Evolutionary conservation across 2,113 vertebrate genomes (phyloP).

Genomic region (Saguinus imperator): DNA sequence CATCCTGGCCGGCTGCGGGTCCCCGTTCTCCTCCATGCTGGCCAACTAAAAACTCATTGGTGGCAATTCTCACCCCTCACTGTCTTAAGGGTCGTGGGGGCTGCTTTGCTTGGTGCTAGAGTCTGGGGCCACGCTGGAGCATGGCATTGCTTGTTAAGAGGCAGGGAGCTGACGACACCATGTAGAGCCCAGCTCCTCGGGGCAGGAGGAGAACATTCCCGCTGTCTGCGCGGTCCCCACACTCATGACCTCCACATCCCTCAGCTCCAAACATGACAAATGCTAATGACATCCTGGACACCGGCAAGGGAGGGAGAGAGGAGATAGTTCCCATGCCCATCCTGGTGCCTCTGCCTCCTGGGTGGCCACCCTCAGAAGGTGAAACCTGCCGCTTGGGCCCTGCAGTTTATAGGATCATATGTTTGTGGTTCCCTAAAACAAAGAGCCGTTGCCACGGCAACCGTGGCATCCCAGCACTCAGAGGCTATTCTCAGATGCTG

Average conservation of each 20-base stretch:
- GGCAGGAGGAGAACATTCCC: accelerated
- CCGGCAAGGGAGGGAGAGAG: accelerated
- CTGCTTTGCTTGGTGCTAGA: background rate
- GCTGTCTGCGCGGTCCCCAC: accelerated
- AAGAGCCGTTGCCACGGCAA: background rate
- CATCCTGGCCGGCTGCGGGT: accelerated
- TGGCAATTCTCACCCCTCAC: accelerated
- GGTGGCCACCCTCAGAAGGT: accelerated
- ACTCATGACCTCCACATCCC: accelerated
- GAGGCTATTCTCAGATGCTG: background rate
- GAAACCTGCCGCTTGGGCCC: background rate
- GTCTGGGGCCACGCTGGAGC: background rate
- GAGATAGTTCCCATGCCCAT: accelerated
- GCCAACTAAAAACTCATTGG: background rate
- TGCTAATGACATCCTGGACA: accelerated
- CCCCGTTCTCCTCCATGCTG: accelerated
- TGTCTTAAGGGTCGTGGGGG: accelerated
- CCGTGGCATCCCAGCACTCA: background rate
- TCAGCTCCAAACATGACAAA: accelerated
- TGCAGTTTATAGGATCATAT: background rate
- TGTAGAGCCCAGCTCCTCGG: accelerated
- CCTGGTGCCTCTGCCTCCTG: accelerated
- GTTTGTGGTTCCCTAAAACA: background rate
- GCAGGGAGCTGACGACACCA: accelerated
- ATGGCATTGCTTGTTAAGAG: accelerated